phyloP scores from a whole-genome alignment of 2,113 vertebrate species.

The Drymodes brunneopygia region DNA sequence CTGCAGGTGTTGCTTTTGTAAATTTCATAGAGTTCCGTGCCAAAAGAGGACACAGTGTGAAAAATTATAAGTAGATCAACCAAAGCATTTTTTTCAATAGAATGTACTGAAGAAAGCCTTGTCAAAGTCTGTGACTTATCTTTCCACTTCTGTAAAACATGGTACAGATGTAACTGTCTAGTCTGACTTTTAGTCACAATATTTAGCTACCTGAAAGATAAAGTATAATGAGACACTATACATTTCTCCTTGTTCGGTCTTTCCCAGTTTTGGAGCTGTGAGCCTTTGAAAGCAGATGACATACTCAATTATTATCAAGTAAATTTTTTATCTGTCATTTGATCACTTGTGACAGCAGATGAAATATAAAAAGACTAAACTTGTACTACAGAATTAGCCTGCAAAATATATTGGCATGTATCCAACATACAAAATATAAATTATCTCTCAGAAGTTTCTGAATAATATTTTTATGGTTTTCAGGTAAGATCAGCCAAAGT shows the following conservation, averaged over 20 bases:
- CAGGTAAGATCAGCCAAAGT: neutral
- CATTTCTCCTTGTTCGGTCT: neutral
- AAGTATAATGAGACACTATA: neutral
- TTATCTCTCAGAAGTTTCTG: neutral
- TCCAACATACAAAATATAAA: neutral
- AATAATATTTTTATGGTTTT: neutral
- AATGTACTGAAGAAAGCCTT: slow-evolving; percentile 3
- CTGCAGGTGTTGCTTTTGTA: slow-evolving; percentile 46
- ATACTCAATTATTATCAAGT: slow-evolving; percentile 29
- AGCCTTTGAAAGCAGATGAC: slow-evolving; percentile 41
- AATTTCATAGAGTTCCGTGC: slow-evolving; percentile 8
- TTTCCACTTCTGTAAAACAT: slow-evolving; percentile 6
- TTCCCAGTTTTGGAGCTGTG: neutral
- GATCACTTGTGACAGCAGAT: neutral
- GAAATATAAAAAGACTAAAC: slow-evolving; percentile 12
- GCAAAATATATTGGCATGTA: neutral
- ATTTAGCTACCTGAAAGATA: slow-evolving; percentile 35
- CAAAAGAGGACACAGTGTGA: neutral
- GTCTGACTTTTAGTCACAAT: slow-evolving; percentile 32
- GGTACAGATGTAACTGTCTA: slow-evolving; percentile 3
- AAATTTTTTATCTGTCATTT: slow-evolving; percentile 36
- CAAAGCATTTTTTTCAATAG: slow-evolving; percentile 22
- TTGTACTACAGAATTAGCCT: neutral
- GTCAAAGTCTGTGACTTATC: neutral
- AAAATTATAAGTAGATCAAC: slow-evolving; percentile 39